Evolutionary conservation across 2,888 invertebrate genomes (phyloP), one percentile per base, ranked within the genome.

Genomic region (Strigamia maritima): DNA sequence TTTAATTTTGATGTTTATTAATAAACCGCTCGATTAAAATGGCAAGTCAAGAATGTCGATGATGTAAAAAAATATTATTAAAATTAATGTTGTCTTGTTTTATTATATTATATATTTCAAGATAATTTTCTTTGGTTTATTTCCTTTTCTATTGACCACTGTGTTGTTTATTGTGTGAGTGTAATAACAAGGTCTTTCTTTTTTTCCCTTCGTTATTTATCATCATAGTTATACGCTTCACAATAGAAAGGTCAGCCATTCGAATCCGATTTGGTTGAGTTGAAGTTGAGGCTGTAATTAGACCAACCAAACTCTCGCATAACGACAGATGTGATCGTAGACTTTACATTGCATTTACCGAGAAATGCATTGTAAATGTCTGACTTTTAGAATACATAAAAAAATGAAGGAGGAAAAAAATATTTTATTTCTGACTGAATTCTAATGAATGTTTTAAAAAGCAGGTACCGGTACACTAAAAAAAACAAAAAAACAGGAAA

Each of bases 251-350:
- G 70, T 70, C 70, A 70, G 70, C 70, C 70, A 70, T 28, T 70
- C 70, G 70, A 70, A 70, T 70, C 70, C 70, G 70, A 70, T 70
- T 70, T 70, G 70, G 70, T 70, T 70, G 70, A 70, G 70, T 70
- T 70, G 70, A 70, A 70, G 70, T 70, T n/a, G 70, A 26, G 28
- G 70, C 70, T 70, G 70, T 70, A 70, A 70, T 70, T 70, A 70
- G 70, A 70, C 70, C 70, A 28, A 70, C 54, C 54, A 54, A 70
- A 26, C 70, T 26, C 28, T 70, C 26, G 28, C 70, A 70, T 26
- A 70, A 70, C 70, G 70, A 70, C 70, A 70, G 70, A 70, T 70
- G 70, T 70, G 70, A 70, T 70, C 70, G 70, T 28, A 28, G 28
- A 70, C 24, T 28, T 70, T 16, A 70, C 28, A 70, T 70, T 70